phyloP scores from a whole-genome alignment of 2,888 invertebrate species.

The Phragmatobia fuliginosa region DNA sequence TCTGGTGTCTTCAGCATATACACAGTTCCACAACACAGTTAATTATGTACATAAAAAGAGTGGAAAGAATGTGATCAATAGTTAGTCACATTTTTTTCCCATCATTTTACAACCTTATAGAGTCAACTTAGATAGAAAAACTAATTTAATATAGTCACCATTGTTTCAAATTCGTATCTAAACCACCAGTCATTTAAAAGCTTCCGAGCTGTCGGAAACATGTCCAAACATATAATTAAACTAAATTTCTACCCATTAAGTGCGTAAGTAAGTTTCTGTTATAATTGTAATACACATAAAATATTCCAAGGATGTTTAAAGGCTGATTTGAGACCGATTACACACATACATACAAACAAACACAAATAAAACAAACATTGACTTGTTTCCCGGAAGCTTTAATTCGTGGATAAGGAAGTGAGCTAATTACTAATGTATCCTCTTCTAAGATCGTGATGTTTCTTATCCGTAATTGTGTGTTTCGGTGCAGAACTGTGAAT shows the following conservation, averaged over 20 bases:
- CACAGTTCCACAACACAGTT: too few relatives aligned
- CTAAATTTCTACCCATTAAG: conserved; percentile 6
- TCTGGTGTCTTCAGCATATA: too few relatives aligned
- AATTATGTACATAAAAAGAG: too few relatives aligned
- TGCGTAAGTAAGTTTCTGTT: background rate
- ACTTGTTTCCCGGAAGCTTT: conserved; percentile 37
- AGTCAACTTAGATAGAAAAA: background rate
- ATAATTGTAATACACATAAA: conserved; percentile 8
- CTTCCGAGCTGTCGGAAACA: conserved; percentile 5
- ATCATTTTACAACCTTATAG: background rate
- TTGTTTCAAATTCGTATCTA: background rate
- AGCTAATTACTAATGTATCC: conserved; percentile 43
- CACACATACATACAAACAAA: conserved; percentile 11
- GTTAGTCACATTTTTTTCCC: background rate
- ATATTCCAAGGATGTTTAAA: conserved; percentile 23
- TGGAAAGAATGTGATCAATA: too few relatives aligned
- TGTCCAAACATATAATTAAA: conserved; percentile 10
- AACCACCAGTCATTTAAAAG: background rate
- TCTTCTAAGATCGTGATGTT: conserved; percentile 30
- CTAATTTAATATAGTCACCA: background rate
- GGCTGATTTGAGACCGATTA: conserved; percentile 35
- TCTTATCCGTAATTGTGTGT: conserved; percentile 32
- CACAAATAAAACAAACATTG: conserved; percentile 12
- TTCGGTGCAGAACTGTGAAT: conserved; percentile 42
- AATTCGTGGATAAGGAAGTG: conserved; percentile 38